These are phyloP conservation scores for Gari tellinella DNA, from an alignment of 2,888 invertebrate genomes.

Conservation along the genomic window DNA sequence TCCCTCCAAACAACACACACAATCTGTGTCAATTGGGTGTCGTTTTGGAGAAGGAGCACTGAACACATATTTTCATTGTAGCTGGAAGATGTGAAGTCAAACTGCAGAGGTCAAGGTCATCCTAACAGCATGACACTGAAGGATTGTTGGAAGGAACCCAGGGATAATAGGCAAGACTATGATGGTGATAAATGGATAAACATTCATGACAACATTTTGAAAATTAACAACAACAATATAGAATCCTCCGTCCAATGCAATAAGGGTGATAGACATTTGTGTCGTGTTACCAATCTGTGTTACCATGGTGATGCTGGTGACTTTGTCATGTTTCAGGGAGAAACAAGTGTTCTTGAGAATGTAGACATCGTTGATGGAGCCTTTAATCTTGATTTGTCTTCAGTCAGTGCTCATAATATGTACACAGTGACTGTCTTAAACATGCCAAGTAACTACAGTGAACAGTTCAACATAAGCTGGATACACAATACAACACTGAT, in stretches of 20 bases:
- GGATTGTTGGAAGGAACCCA: too few relatives aligned
- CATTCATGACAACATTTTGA: too few relatives aligned
- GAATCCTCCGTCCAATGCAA: constrained; percentile 50
- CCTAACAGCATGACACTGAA: too few relatives aligned
- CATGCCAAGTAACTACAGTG: constrained; percentile 72
- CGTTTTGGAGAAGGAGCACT: too few relatives aligned
- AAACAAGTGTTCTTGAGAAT: constrained; percentile 79
- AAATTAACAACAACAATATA: not conserved
- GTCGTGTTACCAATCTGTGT: constrained; percentile 84
- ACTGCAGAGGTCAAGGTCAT: too few relatives aligned
- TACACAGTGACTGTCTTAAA: constrained; percentile 78
- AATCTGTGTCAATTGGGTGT: too few relatives aligned
- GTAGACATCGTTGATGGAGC: constrained; percentile 74
- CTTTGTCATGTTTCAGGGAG: constrained; percentile 83
- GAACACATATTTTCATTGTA: not conserved
- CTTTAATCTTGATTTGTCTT: constrained; percentile 80
- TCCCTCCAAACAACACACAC: too few relatives aligned
- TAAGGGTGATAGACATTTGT: constrained; percentile 70
- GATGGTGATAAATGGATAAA: too few relatives aligned
- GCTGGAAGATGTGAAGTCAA: not conserved
- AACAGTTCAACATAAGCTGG: constrained; percentile 64
- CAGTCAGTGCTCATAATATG: constrained; percentile 84
- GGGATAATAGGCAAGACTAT: too few relatives aligned
- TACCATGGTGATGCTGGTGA: constrained; percentile 79
- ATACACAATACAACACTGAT: constrained; percentile 74